Percentiles rank a stretch among this genome's conserved stretches.
phyloP scores from a whole-genome alignment of 2,113 vertebrate species.

The Dipodomys merriami region DNA sequence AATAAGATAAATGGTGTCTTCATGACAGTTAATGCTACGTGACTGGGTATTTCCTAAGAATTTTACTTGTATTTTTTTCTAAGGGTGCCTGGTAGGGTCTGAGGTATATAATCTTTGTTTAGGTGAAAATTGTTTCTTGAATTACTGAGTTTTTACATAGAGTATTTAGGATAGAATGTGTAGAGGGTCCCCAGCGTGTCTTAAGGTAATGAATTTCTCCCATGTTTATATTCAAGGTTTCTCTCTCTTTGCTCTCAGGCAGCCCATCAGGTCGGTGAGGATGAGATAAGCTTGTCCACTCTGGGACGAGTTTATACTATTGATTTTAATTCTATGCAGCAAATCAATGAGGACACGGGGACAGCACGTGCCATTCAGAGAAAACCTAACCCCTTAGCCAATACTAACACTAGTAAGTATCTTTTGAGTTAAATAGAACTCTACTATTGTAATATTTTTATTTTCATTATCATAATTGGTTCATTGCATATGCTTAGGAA shows the following conservation, averaged over 20 bases:
- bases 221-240: constrained; percentile 75
- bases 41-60: constrained; percentile 26
- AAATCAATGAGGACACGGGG: constrained; percentile 99
- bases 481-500: constrained; percentile 14
- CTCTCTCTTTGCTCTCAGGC: constrained; percentile 91
- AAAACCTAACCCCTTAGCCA: constrained; percentile 99
- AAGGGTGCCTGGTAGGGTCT: background rate
- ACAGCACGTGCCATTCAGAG: constrained; percentile 99
- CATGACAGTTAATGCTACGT: constrained; percentile 4
- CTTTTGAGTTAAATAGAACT: background rate
- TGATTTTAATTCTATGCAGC: constrained; percentile 99
- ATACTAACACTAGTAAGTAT: constrained; percentile 95
- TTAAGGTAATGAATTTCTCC: constrained; percentile 73
- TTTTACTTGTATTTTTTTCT: constrained; percentile 55
- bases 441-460: background rate
- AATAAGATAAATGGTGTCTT: background rate
- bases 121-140: constrained; percentile 31
- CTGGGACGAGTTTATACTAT: constrained; percentile 99
- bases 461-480: constrained; percentile 19
- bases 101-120: background rate
- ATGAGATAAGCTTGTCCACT: constrained; percentile 99
- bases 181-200: constrained; percentile 60
- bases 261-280: constrained; percentile 99
- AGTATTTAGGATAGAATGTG: constrained; percentile 54
- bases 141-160: background rate